Evolutionary conservation across 2,888 invertebrate genomes (phyloP).

Genomic region (Drosophila paracracens): DNA sequence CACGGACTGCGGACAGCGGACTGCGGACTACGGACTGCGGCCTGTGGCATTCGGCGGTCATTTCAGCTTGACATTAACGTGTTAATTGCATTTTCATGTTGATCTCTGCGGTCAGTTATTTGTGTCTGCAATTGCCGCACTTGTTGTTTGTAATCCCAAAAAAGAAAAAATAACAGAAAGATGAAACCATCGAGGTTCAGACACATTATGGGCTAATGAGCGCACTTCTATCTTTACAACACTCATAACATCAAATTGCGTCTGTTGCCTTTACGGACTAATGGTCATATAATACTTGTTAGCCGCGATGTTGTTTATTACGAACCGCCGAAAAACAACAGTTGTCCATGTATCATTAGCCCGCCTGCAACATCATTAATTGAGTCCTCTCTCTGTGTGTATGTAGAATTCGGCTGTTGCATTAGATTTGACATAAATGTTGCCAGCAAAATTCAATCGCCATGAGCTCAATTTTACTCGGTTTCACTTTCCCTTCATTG

Average conservation of each 20-base stretch:
- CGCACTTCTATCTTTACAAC: slow-evolving; percentile 22
- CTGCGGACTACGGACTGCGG: slow-evolving; percentile 6
- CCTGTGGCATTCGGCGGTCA: slow-evolving; percentile 36
- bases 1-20: slow-evolving; percentile 9
- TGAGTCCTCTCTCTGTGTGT: background rate
- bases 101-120: slow-evolving; percentile 60
- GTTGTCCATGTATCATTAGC: slow-evolving; percentile 68
- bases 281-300: slow-evolving; percentile 44
- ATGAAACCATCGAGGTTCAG: slow-evolving; percentile 26
- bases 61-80: slow-evolving; percentile 72
- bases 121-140: slow-evolving; percentile 16
- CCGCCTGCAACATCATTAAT: slow-evolving; percentile 16
- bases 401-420: background rate
- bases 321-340: slow-evolving; percentile 51
- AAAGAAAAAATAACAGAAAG: slow-evolving; percentile 4
- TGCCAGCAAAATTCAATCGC: slow-evolving; percentile 22
- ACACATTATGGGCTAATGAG: slow-evolving; percentile 63
- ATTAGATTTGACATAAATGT: slow-evolving; percentile 8
- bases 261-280: slow-evolving; percentile 29
- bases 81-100: slow-evolving; percentile 80
- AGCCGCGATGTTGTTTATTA: slow-evolving; percentile 14
- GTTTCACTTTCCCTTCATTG: slow-evolving; percentile 24
- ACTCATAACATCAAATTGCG: background rate
- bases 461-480: slow-evolving; percentile 2
- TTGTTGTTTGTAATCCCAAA: slow-evolving; percentile 26